Percentiles rank a stretch among this genome's conserved stretches.
Conservation (phyloP, 2,113 vertebrate genomes). For the Columba janthina region DNA sequence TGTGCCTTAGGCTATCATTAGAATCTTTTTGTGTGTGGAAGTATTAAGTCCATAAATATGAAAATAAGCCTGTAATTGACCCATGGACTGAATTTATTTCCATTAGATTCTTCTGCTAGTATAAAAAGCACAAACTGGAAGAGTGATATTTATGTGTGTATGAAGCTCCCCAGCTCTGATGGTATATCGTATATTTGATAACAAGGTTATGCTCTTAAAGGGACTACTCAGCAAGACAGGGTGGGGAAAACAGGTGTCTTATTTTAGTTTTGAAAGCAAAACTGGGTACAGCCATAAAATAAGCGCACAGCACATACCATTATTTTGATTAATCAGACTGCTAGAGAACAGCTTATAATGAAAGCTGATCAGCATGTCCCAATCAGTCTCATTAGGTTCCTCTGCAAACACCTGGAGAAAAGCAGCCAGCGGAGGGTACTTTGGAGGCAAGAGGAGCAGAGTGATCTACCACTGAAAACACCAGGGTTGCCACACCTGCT, state of each 20-base stretch:
- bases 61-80: slow-evolving; percentile 78
- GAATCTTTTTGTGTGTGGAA: slow-evolving; percentile 72
- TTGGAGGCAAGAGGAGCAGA: neutral
- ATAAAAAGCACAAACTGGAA: slow-evolving; percentile 59
- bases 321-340: slow-evolving; percentile 23
- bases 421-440: neutral
- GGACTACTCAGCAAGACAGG: slow-evolving; percentile 52
- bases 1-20: slow-evolving; percentile 73
- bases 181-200: slow-evolving; percentile 31
- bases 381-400: slow-evolving; percentile 3
- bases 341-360: neutral
- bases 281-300: neutral
- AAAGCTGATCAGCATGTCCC: neutral
- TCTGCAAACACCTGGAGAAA: slow-evolving; percentile 26
- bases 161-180: slow-evolving; percentile 39
- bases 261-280: slow-evolving; percentile 44
- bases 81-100: slow-evolving; percentile 75
- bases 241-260: slow-evolving; percentile 34
- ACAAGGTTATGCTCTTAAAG: slow-evolving; percentile 50
- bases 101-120: slow-evolving; percentile 66
- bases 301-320: neutral
- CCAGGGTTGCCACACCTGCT: neutral
- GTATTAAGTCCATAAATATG: slow-evolving; percentile 76
- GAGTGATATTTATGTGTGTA: slow-evolving; percentile 48
- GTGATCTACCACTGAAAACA: neutral